Evolutionary conservation across 1,140 invertebrate genomes (phyloP).

Genomic region (Heliconius eleuchia): DNA sequence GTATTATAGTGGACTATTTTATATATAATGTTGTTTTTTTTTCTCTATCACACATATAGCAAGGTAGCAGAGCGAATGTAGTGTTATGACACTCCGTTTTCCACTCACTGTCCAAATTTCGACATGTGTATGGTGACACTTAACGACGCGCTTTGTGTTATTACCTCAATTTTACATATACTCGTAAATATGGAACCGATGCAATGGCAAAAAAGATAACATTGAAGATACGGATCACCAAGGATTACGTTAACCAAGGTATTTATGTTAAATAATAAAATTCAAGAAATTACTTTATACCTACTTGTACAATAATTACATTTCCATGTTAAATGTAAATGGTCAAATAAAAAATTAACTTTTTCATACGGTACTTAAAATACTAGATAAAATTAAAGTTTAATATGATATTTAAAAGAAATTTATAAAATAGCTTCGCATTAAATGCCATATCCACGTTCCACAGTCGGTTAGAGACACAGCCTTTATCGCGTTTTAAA

Average conservation of each 20-base stretch:
- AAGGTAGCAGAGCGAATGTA: too few relatives aligned
- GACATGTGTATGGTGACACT: too few relatives aligned
- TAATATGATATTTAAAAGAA: neutral
- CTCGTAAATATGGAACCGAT: too few relatives aligned
- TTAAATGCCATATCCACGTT: slow-evolving; percentile 20
- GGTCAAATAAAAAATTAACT: neutral
- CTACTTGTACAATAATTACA: neutral
- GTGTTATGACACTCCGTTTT: too few relatives aligned
- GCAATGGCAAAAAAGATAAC: too few relatives aligned
- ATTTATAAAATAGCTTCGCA: neutral
- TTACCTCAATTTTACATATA: too few relatives aligned
- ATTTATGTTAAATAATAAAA: neutral
- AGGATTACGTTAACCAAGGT: neutral
- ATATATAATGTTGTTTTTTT: neutral
- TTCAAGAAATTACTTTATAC: neutral
- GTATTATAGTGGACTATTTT: slow-evolving; percentile 24
- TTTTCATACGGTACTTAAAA: neutral
- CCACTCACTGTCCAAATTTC: too few relatives aligned
- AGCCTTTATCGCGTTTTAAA: slow-evolving; percentile 55
- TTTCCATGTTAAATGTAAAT: neutral
- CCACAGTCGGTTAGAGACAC: slow-evolving; percentile 37
- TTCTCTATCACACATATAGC: neutral
- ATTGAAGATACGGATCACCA: neutral
- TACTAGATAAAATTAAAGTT: slow-evolving; percentile 2
- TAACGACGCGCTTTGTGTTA: too few relatives aligned